phyloP scores from a whole-genome alignment of 2,888 invertebrate species.

The Ischnura elegans region DNA sequence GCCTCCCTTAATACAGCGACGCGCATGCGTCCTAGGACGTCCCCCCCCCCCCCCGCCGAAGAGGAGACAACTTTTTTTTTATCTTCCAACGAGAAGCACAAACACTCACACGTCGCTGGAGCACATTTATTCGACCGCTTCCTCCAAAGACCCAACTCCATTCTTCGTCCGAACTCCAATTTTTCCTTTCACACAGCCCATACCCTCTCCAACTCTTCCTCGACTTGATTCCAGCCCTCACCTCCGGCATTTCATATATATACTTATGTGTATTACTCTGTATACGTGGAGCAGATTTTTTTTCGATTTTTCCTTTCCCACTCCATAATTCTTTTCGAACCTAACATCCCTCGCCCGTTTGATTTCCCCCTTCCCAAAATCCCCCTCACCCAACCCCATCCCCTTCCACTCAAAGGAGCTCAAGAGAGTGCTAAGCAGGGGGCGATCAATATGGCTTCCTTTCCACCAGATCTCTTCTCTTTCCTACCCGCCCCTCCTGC shows the following conservation, averaged over 20 bases:
- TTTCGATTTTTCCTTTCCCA: neutral
- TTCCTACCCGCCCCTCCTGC: slow-evolving; percentile 29
- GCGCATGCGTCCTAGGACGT: slow-evolving; percentile 42
- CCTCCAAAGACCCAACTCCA: slow-evolving; percentile 52
- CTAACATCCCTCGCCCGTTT: neutral
- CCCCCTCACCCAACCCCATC: neutral
- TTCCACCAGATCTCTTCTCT: slow-evolving; percentile 58
- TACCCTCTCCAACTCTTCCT: neutral
- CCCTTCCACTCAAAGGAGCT: neutral
- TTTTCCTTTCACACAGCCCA: neutral
- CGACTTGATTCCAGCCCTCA: neutral
- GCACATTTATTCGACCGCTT: slow-evolving; percentile 61
- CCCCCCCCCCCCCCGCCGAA: neutral
- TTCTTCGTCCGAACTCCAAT: neutral
- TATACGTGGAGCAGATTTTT: neutral
- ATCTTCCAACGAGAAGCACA: slow-evolving; percentile 44
- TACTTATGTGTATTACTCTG: neutral
- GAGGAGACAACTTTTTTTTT: slow-evolving; percentile 30
- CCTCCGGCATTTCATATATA: neutral
- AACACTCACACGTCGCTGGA: slow-evolving; percentile 65
- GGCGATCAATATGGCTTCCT: slow-evolving; percentile 67
- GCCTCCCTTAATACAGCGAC: neutral
- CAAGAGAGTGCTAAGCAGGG: slow-evolving; percentile 47
- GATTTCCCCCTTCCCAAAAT: no score
- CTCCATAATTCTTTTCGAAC: slow-evolving; percentile 10